Percentiles rank a stretch among this genome's conserved stretches.
Evolutionary conservation across 2,888 invertebrate genomes (phyloP).

Genomic region (Cylindroiulus punctatus): DNA sequence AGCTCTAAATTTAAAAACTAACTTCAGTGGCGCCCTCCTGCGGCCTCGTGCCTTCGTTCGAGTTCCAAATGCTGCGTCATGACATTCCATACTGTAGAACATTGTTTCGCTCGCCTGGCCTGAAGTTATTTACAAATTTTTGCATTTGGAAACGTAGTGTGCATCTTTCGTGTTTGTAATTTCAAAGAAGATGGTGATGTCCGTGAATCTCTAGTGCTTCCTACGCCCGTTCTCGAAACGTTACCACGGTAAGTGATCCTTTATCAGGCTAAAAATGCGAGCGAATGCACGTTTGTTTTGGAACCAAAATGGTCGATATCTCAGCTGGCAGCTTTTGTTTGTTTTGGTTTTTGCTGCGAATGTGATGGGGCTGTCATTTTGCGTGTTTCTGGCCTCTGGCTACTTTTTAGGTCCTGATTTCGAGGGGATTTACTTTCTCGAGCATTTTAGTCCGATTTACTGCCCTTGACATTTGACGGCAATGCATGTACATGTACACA

Average conservation of each 20-base stretch:
- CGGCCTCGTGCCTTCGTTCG: not conserved
- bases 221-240: not conserved
- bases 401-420: not conserved
- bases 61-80: not conserved
- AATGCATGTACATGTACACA: not conserved
- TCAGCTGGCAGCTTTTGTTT: constrained; percentile 47
- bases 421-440: not conserved
- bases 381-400: not conserved
- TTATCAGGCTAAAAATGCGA: not conserved
- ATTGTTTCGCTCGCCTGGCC: not conserved
- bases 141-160: not conserved
- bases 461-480: constrained; percentile 9
- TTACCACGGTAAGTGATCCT: not conserved
- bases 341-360: constrained; percentile 24
- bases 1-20: no score
- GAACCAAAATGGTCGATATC: constrained; percentile 41
- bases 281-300: not conserved
- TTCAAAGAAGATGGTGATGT: not conserved
- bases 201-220: not conserved
- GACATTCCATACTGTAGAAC: not conserved
- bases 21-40: not conserved
- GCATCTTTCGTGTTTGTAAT: not conserved
- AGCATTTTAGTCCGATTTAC: not conserved
- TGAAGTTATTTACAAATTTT: constrained; percentile 30
- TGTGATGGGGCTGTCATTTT: constrained; percentile 10